These are phyloP conservation scores for Erebia ligea DNA, from an alignment of 2,888 invertebrate genomes.

Conservation along the genomic window DNA sequence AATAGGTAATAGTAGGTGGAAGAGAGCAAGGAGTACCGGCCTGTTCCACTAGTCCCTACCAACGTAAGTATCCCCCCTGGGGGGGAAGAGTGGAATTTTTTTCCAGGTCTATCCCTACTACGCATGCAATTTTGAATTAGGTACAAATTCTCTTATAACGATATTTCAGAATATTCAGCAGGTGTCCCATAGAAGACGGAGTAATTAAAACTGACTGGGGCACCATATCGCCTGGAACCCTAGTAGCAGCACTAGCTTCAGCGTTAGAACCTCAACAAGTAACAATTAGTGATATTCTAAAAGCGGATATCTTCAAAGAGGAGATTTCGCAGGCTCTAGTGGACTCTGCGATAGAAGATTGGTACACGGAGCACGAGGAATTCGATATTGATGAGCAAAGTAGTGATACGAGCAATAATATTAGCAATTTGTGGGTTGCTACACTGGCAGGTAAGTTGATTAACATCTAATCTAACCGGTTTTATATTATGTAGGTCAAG, in stretches of 20 bases:
- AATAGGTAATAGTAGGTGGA: too few relatives aligned
- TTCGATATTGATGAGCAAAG: constrained; percentile 47
- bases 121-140: neutral
- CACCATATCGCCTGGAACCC: constrained; percentile 81
- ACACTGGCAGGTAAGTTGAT: constrained; percentile 79
- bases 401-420: constrained; percentile 46
- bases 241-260: constrained; percentile 84
- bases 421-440: constrained; percentile 85
- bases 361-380: constrained; percentile 66
- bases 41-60: too few relatives aligned
- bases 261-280: constrained; percentile 84
- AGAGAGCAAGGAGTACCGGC: too few relatives aligned
- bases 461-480: neutral
- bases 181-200: constrained; percentile 87
- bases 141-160: neutral
- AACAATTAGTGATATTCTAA: constrained; percentile 72
- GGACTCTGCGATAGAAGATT: constrained; percentile 65
- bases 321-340: constrained; percentile 68
- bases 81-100: too few relatives aligned
- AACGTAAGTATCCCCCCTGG: too few relatives aligned
- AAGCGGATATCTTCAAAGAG: constrained; percentile 66
- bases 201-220: constrained; percentile 86
- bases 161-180: constrained; percentile 64
- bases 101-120: too few relatives aligned
- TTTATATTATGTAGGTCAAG: neutral